Conservation (phyloP, 2,888 invertebrate genomes). For the Bembecia ichneumoniformis region DNA sequence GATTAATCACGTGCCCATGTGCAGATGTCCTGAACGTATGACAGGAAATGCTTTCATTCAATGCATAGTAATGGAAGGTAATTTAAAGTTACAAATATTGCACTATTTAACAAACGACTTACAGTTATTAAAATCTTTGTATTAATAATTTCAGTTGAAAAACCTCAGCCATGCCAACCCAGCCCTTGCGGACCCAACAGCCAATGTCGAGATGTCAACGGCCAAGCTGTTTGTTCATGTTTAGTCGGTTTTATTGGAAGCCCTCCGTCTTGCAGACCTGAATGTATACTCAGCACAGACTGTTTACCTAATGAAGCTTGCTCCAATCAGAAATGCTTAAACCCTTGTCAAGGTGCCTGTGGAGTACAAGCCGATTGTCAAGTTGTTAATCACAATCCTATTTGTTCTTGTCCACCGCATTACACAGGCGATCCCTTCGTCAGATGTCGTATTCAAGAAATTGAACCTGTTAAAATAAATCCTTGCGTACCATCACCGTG, state of each 20-base stretch:
- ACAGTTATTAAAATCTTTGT: slow-evolving; percentile 8
- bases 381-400: slow-evolving; percentile 85
- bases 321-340: slow-evolving; percentile 82
- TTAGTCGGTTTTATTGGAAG: slow-evolving; percentile 79
- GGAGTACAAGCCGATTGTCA: slow-evolving; percentile 82
- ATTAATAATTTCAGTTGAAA: slow-evolving; percentile 32
- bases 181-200: slow-evolving; percentile 86
- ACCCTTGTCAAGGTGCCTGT: slow-evolving; percentile 89
- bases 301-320: slow-evolving; percentile 82
- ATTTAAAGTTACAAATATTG: background rate
- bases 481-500: slow-evolving; percentile 87
- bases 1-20: slow-evolving; percentile 80
- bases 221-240: slow-evolving; percentile 81
- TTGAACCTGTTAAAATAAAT: slow-evolving; percentile 64
- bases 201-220: slow-evolving; percentile 80
- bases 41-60: slow-evolving; percentile 78
- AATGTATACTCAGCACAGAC: slow-evolving; percentile 82
- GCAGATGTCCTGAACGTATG: slow-evolving; percentile 77
- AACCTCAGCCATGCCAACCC: slow-evolving; percentile 51
- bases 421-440: slow-evolving; percentile 84
- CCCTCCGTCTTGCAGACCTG: slow-evolving; percentile 84
- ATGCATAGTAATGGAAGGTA: slow-evolving; percentile 67
- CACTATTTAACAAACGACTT: no score
- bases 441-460: slow-evolving; percentile 71
- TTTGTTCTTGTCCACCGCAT: slow-evolving; percentile 79